These are phyloP conservation scores for Eupithecia inturbata DNA, from an alignment of 2,888 invertebrate species.

Conservation along the genomic window DNA sequence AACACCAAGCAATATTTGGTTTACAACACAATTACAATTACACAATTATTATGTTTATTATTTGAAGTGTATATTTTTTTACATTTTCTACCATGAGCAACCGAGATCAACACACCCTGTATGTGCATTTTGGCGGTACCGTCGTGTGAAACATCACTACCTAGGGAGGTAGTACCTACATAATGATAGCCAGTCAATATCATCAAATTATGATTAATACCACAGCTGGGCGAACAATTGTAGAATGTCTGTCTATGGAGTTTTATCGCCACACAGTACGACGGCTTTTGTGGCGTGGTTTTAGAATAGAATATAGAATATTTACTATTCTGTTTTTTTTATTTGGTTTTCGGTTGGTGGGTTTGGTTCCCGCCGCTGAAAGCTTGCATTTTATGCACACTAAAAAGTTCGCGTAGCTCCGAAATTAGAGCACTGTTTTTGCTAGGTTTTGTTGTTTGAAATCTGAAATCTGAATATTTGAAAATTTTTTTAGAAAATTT, in stretches of 20 bases:
- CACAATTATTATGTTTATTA: not conserved
- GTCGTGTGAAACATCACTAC: constrained; percentile 69
- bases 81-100: not conserved
- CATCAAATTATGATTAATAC: constrained; percentile 80
- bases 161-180: constrained; percentile 47
- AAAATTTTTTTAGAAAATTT: too few relatives aligned
- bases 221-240: constrained; percentile 24
- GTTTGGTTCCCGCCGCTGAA: not conserved
- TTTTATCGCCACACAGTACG: not conserved
- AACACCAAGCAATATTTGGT: not conserved
- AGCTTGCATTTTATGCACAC: not conserved
- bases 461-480: too few relatives aligned
- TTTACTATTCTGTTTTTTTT: too few relatives aligned
- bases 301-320: too few relatives aligned
- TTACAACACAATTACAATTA: not conserved
- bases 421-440: not conserved
- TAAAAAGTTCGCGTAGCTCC: not conserved
- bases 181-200: constrained; percentile 76
- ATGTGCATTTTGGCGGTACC: constrained; percentile 56
- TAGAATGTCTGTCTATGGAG: constrained; percentile 4
- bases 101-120: constrained; percentile 51
- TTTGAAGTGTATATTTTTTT: not conserved
- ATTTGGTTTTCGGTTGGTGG: not conserved
- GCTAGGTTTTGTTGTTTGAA: not conserved
- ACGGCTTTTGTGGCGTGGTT: not conserved